Base-by-base conservation (phyloP, 2,888 invertebrate species). In the Nymphalis urticae region DNA sequence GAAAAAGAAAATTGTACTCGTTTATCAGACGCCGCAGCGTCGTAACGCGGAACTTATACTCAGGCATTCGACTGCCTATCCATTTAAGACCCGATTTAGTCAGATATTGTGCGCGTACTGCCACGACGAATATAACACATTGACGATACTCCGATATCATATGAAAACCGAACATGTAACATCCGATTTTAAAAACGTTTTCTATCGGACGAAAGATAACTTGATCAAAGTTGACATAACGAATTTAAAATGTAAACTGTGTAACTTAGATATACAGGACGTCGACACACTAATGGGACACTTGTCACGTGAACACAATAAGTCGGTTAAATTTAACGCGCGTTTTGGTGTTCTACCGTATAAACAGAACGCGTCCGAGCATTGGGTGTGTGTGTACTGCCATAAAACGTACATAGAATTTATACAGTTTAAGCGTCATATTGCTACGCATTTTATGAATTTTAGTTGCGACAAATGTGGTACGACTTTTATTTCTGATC, bases 1-100 rank as follows among this genome's bases (percentile, higher is more conserved):
- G 77, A 87, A 85, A 87, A 86, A 86, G 88, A 91, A 88, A 89
- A 87, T 92, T 75, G 81, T 90, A 75, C 88, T 90, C 80, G 86
- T 90, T 72, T 87, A 85, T 84, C 89, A 89, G 83, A 85, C 88
- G 74, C 89, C 90, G 64, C 90, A 91, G 80, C 83, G 92, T 80
- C 88, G 87, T 67, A 92, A 92, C 80, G 87, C 88, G 75, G 92
- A 90, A 82, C 80, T 92, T 21, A 86, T 92, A 73, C 78, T 92
- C 54, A 88, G 80, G 73, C 82, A 82, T 76, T 92, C 92, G 1
- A 87, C 88, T 51, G 92, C 92, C 32, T 89, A 85, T 71, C 91
- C 92, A 0, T 92, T 92, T 78, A 91, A 90, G 82, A 89, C 89
- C 53, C 82, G 91, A 17, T 90, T 89, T 73, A 88, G 85, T 75